Base-by-base conservation (phyloP, 2,888 invertebrate species). In the Anorthoa munda region DNA sequence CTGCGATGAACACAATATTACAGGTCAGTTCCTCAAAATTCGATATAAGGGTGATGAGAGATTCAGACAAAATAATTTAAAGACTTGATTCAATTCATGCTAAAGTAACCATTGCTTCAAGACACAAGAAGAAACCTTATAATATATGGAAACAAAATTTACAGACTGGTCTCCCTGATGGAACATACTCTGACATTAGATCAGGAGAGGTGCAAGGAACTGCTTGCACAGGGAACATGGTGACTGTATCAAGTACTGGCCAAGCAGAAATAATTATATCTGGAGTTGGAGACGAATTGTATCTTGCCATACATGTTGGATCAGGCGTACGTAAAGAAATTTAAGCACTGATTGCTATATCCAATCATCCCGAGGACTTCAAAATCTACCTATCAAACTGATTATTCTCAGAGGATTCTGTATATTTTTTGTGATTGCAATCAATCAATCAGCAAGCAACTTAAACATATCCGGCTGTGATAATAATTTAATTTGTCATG, bases 111-210 rank as follows among this genome's bases (percentile, higher is more conserved):
- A 21, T 18, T 21, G 53, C 12, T 53, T 50, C 50, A 48, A 59
- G 13, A 18, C 18, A 13, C 21, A 15, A 69, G 23, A 46, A 48
- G 5, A 63, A 5, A 18, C 5, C 5, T 31, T 15, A 53, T 55
- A 55, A 55, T 55, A 13, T 17, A 23, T 4, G 12, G 55, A 56
- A 39, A 11, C 5, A 13, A 63, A 18, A 60, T 89, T 89, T 86
- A 3, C 90, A 97, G 93, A 97, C 97, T 11, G 97, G 97, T 31
- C 93, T 98, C 23, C 97, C 98, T 0, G 87, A 96, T 80, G 98
- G 98, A 0, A 94, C 86, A 1, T 98, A 98, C 90, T 98, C 98
- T 93, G 98, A 98, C 91, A 96, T 98, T 26, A 98, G 98, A 82
- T 97, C 97, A 45, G 98, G 98, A 2, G 88, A 89, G 58, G 87